These are phyloP conservation scores for Allacma fusca DNA, from an alignment of 2,888 invertebrate species.

Conservation along the genomic window DNA sequence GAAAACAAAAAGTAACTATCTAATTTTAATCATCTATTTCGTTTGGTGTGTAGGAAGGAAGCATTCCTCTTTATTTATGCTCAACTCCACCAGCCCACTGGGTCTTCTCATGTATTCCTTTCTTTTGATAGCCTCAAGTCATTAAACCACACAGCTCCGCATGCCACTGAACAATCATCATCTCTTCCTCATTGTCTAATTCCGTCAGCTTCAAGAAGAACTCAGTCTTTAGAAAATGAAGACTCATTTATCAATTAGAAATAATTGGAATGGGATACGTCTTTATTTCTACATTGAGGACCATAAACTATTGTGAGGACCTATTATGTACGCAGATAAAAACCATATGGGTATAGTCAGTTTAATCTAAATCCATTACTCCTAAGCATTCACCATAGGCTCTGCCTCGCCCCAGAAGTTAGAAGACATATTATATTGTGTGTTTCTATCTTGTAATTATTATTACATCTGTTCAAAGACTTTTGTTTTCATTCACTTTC, in stretches of 20 bases:
- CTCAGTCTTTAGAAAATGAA: constrained; percentile 27
- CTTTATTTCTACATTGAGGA: background rate
- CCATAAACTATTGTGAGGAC: background rate
- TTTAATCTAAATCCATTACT: too few species aligned
- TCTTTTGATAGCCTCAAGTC: background rate
- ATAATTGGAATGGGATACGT: constrained; percentile 35
- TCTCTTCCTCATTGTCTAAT: constrained; percentile 2
- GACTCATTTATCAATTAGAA: constrained; percentile 36
- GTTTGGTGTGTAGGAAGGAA: background rate
- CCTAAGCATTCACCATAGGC: too few species aligned
- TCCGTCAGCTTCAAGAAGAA: background rate
- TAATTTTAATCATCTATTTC: constrained; percentile 28
- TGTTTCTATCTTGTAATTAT: too few species aligned
- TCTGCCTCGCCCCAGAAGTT: too few species aligned
- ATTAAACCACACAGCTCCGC: background rate
- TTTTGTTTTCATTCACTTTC: too few species aligned
- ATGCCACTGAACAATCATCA: background rate
- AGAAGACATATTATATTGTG: too few species aligned
- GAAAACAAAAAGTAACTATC: constrained; percentile 32
- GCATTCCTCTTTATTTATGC: background rate
- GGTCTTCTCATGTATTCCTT: background rate
- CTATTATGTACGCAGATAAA: background rate
- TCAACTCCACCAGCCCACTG: background rate
- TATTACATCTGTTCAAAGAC: too few species aligned
- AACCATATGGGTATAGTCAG: too few species aligned